phyloP scores from a whole-genome alignment of 2,888 invertebrate species.

The Drosophila pseudotalamancana region DNA sequence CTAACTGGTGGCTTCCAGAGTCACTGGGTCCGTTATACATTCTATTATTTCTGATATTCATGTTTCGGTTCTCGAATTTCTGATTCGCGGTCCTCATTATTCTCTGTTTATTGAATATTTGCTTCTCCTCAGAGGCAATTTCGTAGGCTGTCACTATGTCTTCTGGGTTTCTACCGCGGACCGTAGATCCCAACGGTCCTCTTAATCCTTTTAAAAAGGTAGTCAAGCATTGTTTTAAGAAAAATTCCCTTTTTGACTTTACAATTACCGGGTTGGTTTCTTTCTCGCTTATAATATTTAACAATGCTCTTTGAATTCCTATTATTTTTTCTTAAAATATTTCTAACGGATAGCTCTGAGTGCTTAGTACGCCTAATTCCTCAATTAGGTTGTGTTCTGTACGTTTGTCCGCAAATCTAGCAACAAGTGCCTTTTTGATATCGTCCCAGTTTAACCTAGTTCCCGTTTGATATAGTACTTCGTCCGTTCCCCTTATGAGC shows the following conservation, averaged over 20 bases:
- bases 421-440: neutral
- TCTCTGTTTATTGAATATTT: neutral
- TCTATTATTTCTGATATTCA: no score
- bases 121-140: neutral
- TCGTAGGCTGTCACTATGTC: neutral
- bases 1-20: no score
- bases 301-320: neutral
- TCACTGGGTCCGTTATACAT: no score
- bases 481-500: neutral
- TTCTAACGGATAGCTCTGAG: neutral
- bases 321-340: neutral
- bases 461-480: neutral
- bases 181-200: neutral
- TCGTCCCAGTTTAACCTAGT: neutral
- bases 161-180: neutral
- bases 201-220: neutral
- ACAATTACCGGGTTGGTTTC: neutral
- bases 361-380: neutral
- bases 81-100: neutral
- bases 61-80: neutral
- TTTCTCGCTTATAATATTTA: neutral
- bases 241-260: neutral
- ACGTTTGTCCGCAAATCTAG: neutral
- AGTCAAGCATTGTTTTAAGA: neutral
- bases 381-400: neutral